Evolutionary conservation across 2,888 invertebrate species (phyloP).

Genomic region (Stictocephala bisonia): DNA sequence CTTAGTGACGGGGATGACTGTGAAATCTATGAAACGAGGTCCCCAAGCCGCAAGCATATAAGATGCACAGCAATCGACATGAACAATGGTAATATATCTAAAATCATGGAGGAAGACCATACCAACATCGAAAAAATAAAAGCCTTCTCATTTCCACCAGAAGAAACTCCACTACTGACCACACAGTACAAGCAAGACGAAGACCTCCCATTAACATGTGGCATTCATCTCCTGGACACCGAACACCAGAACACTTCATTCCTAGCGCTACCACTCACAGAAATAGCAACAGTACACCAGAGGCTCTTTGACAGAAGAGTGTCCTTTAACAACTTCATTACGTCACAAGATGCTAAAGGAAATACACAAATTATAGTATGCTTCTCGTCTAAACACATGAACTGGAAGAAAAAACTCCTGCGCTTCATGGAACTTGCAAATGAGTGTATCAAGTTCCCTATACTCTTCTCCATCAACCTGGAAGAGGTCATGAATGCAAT

Average conservation of each 20-base stretch:
- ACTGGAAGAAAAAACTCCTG: neutral
- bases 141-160: neutral
- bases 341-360: neutral
- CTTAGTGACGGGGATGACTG: neutral
- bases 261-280: neutral
- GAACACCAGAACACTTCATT: neutral
- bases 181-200: slow-evolving; percentile 3
- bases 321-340: slow-evolving; percentile 13
- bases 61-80: neutral
- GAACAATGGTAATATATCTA: neutral
- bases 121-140: neutral
- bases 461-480: slow-evolving; percentile 5
- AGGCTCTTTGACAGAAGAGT: neutral
- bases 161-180: slow-evolving; percentile 9
- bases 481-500: neutral
- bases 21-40: slow-evolving; percentile 13
- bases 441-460: slow-evolving; percentile 16
- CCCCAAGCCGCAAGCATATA: neutral
- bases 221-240: neutral
- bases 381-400: slow-evolving; percentile 6
- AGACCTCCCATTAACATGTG: neutral
- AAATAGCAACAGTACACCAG: neutral
- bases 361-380: slow-evolving; percentile 3
- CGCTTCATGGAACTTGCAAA: slow-evolving; percentile 18
- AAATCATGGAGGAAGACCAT: neutral